These are phyloP conservation scores for Larimichthys polyactis DNA, from an alignment of 2,113 vertebrate species.

Conservation along the genomic window DNA sequence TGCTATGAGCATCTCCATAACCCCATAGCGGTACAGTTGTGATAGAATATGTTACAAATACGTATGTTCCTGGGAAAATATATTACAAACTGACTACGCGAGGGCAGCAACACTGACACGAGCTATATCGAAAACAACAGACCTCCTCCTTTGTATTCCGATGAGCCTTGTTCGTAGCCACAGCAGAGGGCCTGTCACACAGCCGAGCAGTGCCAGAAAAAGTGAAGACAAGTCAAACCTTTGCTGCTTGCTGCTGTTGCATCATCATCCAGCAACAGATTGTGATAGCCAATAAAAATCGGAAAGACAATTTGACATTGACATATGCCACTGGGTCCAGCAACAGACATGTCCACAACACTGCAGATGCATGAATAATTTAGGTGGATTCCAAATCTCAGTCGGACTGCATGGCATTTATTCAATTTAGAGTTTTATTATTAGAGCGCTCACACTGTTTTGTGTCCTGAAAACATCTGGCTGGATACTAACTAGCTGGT, in stretches of 20 bases:
- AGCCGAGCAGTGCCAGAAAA: not conserved
- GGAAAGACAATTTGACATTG: slow-evolving; percentile 6
- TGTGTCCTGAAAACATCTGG: not conserved
- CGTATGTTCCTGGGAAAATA: not conserved
- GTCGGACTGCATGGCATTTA: not conserved
- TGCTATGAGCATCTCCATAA: not conserved
- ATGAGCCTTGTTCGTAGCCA: not conserved
- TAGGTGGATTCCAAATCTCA: slow-evolving; percentile 3
- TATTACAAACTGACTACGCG: not conserved
- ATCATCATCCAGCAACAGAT: not conserved
- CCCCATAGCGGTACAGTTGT: not conserved
- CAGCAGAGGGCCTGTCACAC: slow-evolving; percentile 6
- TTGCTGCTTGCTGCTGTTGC: not conserved
- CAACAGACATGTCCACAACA: not conserved
- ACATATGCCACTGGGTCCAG: slow-evolving; percentile 6
- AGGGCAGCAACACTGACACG: not conserved
- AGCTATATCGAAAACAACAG: slow-evolving; percentile 1
- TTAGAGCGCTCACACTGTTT: not conserved
- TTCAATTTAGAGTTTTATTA: not conserved
- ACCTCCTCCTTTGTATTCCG: not conserved
- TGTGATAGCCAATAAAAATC: not conserved
- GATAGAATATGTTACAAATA: not conserved
- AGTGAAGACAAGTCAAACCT: not conserved
- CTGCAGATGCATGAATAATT: not conserved
- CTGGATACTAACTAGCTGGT: not conserved